phyloP scores from a whole-genome alignment of 2,113 vertebrate genomes.

The Sebastes fasciatus region DNA sequence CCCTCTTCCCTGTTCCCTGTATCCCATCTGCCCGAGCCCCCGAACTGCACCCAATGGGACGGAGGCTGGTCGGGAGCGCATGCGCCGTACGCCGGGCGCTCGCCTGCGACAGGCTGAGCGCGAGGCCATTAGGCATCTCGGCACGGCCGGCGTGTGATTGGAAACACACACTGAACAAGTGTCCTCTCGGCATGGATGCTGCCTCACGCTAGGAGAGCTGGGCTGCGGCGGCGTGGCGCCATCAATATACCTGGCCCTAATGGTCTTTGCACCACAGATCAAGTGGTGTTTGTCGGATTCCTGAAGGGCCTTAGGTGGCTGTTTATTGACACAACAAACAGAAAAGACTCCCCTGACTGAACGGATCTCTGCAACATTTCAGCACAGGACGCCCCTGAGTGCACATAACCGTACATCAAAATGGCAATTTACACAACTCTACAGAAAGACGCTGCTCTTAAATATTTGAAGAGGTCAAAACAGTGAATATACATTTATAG shows the following conservation, averaged over 20 bases:
- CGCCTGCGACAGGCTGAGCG: conserved; percentile 54
- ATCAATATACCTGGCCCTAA: conserved; percentile 77
- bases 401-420: conserved; percentile 52
- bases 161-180: conserved; percentile 76
- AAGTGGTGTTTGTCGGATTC: conserved; percentile 55
- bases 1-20: conserved; percentile 74
- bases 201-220: conserved; percentile 56
- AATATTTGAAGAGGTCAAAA: conserved; percentile 69
- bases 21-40: conserved; percentile 95
- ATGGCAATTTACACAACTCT: conserved; percentile 47
- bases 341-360: conserved; percentile 50
- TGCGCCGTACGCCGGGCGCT: conserved; percentile 30
- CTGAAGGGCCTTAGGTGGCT: conserved; percentile 62
- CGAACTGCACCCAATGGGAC: conserved; percentile 93
- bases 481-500: conserved; percentile 15
- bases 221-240: conserved; percentile 8
- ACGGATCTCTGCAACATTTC: conserved; percentile 49
- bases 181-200: conserved; percentile 64
- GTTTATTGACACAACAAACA: conserved; percentile 71
- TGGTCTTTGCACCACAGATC: conserved; percentile 63
- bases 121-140: conserved; percentile 86
- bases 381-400: conserved; percentile 41
- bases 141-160: conserved; percentile 64
- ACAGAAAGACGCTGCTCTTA: conserved; percentile 40
- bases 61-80: conserved; percentile 71